These are phyloP conservation scores for Galleria mellonella DNA, from an alignment of 1,140 invertebrate species.

Conservation along the genomic window DNA sequence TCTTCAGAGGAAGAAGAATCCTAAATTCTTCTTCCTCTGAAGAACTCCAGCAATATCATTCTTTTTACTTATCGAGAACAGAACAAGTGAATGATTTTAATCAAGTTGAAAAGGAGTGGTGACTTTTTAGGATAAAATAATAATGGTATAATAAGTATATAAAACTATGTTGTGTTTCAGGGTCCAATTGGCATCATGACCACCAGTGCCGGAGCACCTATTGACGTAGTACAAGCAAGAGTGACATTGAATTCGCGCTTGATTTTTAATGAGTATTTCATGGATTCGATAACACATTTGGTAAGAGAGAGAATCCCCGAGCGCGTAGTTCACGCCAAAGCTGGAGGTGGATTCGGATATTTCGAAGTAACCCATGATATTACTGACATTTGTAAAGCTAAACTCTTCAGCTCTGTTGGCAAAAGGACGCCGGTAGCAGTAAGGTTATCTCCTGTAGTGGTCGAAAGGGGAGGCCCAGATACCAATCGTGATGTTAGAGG, in stretches of 20 bases:
- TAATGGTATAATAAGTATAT: too few relatives aligned
- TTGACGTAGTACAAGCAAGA: conserved; percentile 80
- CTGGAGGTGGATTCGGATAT: conserved; percentile 95
- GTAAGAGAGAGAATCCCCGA: conserved; percentile 95
- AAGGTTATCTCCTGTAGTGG: conserved; percentile 89
- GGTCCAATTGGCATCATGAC: conserved; percentile 87
- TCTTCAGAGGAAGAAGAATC: too few relatives aligned
- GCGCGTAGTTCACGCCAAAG: conserved; percentile 96
- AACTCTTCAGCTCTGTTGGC: conserved; percentile 87
- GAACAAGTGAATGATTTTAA: too few relatives aligned
- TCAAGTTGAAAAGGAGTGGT: too few relatives aligned
- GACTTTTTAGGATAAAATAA: too few relatives aligned
- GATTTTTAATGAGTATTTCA: conserved; percentile 88
- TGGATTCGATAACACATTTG: conserved; percentile 94
- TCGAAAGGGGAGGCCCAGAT: conserved; percentile 90
- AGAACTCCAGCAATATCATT: too few relatives aligned
- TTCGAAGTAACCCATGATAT: conserved; percentile 97
- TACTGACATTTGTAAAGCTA: conserved; percentile 88
- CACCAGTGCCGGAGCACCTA: conserved; percentile 87
- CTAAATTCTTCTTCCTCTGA: too few relatives aligned
- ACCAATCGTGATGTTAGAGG: conserved; percentile 83
- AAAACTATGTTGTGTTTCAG: conserved; percentile 75
- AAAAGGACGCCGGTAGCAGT: conserved; percentile 86
- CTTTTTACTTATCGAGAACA: too few relatives aligned
- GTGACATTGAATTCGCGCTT: conserved; percentile 62